These are phyloP conservation scores for Cephus cinctus DNA, from an alignment of 1,140 invertebrate genomes.

Conservation along the genomic window DNA sequence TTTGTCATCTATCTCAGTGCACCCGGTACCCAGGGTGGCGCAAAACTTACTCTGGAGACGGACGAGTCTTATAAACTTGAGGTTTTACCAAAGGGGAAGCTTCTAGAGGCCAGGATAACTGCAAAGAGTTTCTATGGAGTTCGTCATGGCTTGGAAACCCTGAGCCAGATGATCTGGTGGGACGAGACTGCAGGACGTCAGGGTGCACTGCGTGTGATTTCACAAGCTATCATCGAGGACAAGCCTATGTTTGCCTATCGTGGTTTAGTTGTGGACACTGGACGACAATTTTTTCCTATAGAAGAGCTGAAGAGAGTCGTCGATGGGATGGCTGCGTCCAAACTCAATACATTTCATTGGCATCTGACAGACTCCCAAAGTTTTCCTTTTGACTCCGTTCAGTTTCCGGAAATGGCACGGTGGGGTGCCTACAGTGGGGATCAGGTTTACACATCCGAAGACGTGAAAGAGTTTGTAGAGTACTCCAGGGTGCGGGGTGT, in stretches of 20 bases:
- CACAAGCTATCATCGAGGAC: conserved; percentile 62
- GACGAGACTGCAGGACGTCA: conserved; percentile 64
- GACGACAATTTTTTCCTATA: conserved; percentile 73
- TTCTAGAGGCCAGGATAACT: conserved; percentile 62
- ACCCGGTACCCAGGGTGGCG: conserved; percentile 19
- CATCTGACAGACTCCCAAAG: conserved; percentile 83
- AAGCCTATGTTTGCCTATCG: conserved; percentile 69
- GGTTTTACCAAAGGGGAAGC: conserved; percentile 54
- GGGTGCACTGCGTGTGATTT: conserved; percentile 59
- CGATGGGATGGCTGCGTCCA: conserved; percentile 79
- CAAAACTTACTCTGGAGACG: conserved; percentile 63
- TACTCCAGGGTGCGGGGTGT: conserved; percentile 75
- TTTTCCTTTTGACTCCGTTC: conserved; percentile 74
- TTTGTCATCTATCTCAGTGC: conserved; percentile 45
- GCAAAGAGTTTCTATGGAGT: conserved; percentile 75
- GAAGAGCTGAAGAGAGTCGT: conserved; percentile 66
- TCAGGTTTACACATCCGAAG: conserved; percentile 69
- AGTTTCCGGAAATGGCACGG: conserved; percentile 73
- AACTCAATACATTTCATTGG: conserved; percentile 86
- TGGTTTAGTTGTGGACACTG: conserved; percentile 74
- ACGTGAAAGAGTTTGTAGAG: conserved; percentile 67
- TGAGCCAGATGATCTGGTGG: conserved; percentile 77
- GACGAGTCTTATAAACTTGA: conserved; percentile 74
- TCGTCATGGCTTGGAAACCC: conserved; percentile 75
- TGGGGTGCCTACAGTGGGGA: conserved; percentile 69